Evolutionary conservation across 2,888 invertebrate genomes (phyloP).

Genomic region (Sinotaia quadrata): DNA sequence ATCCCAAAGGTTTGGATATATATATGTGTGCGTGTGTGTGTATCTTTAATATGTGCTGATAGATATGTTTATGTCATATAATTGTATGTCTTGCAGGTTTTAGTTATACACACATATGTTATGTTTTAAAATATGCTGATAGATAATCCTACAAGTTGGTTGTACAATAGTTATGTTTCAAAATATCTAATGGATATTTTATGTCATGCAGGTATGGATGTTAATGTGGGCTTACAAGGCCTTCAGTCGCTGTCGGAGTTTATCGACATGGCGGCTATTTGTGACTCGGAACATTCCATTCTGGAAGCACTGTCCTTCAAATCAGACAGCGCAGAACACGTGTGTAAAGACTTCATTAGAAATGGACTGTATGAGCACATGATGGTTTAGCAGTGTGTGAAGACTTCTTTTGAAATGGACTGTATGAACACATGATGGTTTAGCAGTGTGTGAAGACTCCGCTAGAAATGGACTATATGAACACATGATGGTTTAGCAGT

Average conservation of each 20-base stretch:
- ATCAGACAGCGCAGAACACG: constrained; percentile 57
- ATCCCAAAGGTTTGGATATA: no score
- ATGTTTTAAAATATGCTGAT: no score
- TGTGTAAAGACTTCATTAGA: constrained; percentile 58
- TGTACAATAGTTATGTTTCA: no score
- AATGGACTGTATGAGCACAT: constrained; percentile 62
- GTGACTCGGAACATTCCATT: constrained; percentile 61
- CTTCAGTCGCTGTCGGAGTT: constrained; percentile 58
- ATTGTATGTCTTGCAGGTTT: no score
- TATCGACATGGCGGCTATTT: constrained; percentile 54
- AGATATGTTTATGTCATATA: no score
- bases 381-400: constrained; percentile 34
- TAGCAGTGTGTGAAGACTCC: no score
- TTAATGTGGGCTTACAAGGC: constrained; percentile 65
- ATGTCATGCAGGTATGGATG: constrained; percentile 60
- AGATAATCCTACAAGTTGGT: no score
- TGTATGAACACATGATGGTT: constrained; percentile 43
- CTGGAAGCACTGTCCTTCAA: constrained; percentile 59
- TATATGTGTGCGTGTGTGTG: no score
- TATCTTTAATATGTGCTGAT: no score
- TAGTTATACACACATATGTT: no score
- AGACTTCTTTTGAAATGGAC: constrained; percentile 57
- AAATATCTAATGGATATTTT: background rate
- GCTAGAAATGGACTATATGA: no score
- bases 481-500: no score